Base-by-base conservation (phyloP, 1,140 invertebrate genomes). In the Zophobas atratus region DNA sequence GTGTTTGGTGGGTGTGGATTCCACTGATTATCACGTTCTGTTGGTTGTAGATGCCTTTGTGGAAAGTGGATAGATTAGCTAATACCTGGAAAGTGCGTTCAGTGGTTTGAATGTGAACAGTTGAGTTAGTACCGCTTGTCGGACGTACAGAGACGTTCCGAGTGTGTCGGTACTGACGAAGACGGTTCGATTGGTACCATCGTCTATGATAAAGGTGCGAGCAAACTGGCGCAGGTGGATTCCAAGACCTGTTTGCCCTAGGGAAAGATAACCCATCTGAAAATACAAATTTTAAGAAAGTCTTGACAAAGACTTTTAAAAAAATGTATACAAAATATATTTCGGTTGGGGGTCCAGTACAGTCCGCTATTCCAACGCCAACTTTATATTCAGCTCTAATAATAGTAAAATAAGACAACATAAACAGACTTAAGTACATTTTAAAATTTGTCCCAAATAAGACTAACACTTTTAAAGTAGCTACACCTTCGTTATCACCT, bases 191-290 rank as follows among this genome's bases (percentile, higher is more conserved):
- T 87, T 86, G 6, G 86, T 82, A 5, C 90, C 89, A 76, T 91
- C 92, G 79, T 96, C 93, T 5, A 98, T 88, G 36, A 99, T 93
- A 85, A 96, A 98, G 1, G 96, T 92, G 70, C 97, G 88, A 0
- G 96, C 91, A 86, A 93, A 98, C 81, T 96, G 94, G 2, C 97
- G 88, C 1, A 96, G 88, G 87, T 98, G 97, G 56, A 99, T 91
- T 2, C 97, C 97, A n/a, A 87, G 87, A 0, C 95, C 94, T 56
- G 91, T 92, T 84, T 98, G 97, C 51, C 91, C 90, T 41, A 95
- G 89, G 83, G 94, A 94, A 0, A 96, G 97, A 88, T 98, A 98
- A 6, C 97, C 97, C 95, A 98, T 96, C 97, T 98, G 85, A 53
- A 79, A 82, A 32, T 43, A 73, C 6, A 36, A 6, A 43, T 56